Conservation (phyloP, 2,888 invertebrate genomes). For the Hypercompe scribonia region DNA sequence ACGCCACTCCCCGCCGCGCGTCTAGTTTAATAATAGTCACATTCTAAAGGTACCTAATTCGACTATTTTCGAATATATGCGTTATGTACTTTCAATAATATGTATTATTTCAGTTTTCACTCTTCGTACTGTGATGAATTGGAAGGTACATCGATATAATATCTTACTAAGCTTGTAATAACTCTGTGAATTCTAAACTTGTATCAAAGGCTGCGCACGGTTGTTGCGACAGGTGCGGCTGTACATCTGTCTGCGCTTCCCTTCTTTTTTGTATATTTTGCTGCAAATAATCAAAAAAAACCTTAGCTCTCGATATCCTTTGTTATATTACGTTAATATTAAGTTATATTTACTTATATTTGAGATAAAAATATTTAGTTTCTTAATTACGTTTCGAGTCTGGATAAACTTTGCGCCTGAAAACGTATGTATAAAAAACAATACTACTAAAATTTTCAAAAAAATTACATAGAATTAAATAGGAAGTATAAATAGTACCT, state of each 20-base stretch:
- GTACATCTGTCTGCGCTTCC: conserved; percentile 52
- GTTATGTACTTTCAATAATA: too few species aligned
- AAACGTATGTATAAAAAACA: not conserved
- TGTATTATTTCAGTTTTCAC: too few species aligned
- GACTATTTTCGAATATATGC: too few species aligned
- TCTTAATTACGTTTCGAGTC: not conserved
- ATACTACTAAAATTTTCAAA: not conserved
- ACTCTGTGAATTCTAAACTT: conserved; percentile 30
- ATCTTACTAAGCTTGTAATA: not conserved
- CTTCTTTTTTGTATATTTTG: conserved; percentile 8
- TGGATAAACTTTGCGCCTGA: not conserved
- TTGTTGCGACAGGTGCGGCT: conserved; percentile 57
- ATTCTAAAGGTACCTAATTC: too few species aligned
- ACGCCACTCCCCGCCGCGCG: too few species aligned
- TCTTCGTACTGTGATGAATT: not conserved
- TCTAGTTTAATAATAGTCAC: too few species aligned
- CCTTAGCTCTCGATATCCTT: conserved; percentile 26
- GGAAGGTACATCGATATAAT: not conserved
- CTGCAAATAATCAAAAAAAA: not conserved
- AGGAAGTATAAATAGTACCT: too few species aligned
- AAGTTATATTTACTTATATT: not conserved
- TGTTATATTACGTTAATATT: conserved; percentile 27
- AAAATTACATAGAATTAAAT: not conserved
- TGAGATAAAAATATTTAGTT: not conserved
- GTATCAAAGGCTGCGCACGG: conserved; percentile 30